Conservation (phyloP, 2,888 invertebrate genomes). For the Xanthorhoe spadicearia region DNA sequence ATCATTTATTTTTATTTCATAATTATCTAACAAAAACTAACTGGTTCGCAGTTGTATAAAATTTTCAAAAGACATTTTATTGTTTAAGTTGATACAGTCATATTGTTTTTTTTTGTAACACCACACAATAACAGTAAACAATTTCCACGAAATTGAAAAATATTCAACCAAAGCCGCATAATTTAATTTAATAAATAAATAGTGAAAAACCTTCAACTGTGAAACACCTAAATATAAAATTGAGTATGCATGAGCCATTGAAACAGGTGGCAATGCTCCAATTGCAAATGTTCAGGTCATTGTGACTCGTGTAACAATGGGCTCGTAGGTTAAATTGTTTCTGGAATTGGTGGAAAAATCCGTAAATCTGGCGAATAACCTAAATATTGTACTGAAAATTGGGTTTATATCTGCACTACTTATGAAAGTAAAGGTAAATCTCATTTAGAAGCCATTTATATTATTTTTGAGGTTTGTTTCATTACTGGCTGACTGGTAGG, state of each 20-base stretch:
- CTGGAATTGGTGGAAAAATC: not conserved
- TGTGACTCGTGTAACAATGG: constrained; percentile 20
- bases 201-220: constrained; percentile 16
- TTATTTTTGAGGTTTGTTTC: no score
- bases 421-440: no score
- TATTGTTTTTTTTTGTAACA: no score
- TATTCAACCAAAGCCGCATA: constrained; percentile 10
- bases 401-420: not conserved
- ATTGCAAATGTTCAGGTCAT: constrained; percentile 39
- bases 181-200: not conserved
- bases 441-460: no score
- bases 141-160: not conserved
- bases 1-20: no score
- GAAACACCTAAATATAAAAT: constrained; percentile 28
- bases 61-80: no score
- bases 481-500: no score
- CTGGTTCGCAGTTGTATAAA: no score
- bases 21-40: no score
- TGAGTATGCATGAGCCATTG: constrained; percentile 44
- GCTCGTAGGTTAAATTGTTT: not conserved
- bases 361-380: not conserved
- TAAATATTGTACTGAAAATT: not conserved
- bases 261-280: constrained; percentile 52
- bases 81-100: no score
- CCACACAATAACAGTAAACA: no score